Conservation (phyloP, 2,113 vertebrate species). For the Cephalopterus ornatus region DNA sequence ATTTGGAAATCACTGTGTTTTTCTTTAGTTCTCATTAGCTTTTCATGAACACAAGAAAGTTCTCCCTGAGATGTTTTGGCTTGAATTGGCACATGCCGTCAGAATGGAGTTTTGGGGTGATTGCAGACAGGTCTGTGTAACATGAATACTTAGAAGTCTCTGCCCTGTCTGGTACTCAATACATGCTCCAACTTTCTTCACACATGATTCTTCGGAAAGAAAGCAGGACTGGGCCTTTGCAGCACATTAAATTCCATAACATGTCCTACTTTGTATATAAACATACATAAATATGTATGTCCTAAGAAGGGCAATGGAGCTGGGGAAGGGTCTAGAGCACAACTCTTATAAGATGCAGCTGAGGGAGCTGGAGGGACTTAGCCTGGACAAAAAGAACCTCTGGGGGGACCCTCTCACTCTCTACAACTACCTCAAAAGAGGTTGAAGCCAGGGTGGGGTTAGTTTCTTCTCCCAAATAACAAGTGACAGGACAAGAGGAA, state of each 20-base stretch:
- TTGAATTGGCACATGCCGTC: background rate
- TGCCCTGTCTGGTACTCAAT: background rate
- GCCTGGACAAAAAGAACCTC: background rate
- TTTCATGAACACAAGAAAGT: background rate
- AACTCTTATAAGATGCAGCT: fast-evolving
- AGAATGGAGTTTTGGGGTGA: background rate
- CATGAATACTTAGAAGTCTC: background rate
- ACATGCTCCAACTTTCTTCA: background rate
- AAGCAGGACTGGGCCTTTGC: background rate
- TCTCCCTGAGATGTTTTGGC: background rate
- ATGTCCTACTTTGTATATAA: background rate
- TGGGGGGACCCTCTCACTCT: background rate
- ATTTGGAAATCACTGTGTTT: background rate
- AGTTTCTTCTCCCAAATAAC: background rate
- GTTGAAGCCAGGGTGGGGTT: background rate
- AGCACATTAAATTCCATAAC: background rate
- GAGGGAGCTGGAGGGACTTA: background rate
- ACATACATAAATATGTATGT: background rate
- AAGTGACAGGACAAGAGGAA: background rate
- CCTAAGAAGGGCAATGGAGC: background rate
- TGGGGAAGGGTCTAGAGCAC: background rate
- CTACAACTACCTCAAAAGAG: background rate
- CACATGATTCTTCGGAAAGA: background rate
- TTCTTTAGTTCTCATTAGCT: background rate
- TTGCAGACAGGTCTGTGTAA: background rate